Conservation (phyloP, 2,888 invertebrate genomes). For the Coecobrya sp. region DNA sequence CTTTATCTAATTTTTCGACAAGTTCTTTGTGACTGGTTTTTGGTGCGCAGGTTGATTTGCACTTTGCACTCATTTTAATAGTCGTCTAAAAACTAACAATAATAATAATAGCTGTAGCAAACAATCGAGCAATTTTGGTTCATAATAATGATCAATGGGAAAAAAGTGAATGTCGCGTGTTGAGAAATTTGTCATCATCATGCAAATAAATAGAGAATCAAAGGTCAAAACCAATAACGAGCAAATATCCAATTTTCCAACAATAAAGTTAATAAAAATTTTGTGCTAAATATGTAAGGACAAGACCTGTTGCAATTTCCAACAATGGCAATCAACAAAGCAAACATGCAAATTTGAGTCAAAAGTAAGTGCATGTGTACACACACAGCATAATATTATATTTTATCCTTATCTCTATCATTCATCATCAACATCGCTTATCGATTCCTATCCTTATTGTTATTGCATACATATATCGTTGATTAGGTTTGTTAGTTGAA, state of each 20-base stretch:
- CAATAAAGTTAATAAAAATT: constrained; percentile 25
- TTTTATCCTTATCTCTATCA: neutral
- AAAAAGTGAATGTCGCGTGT: constrained; percentile 57
- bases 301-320: neutral
- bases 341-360: neutral
- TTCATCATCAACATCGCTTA: neutral
- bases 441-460: neutral
- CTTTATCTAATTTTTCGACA: neutral
- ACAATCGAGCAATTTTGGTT: too few relatives aligned
- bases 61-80: neutral
- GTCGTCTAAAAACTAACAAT: neutral
- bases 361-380: too few relatives aligned
- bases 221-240: constrained; percentile 40
- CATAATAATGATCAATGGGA: neutral
- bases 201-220: constrained; percentile 20
- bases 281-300: constrained; percentile 5
- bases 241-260: constrained; percentile 34
- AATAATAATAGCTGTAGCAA: neutral
- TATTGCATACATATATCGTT: neutral
- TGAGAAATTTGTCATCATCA: constrained; percentile 53
- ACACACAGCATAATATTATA: too few relatives aligned
- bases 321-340: constrained; percentile 16
- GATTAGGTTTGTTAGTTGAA: neutral
- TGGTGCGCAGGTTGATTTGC: neutral
- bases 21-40: neutral